Percentiles rank a stretch among this genome's conserved stretches.
Conservation (phyloP, 2,888 invertebrate species). For the Sarcophaga caerulescens region DNA sequence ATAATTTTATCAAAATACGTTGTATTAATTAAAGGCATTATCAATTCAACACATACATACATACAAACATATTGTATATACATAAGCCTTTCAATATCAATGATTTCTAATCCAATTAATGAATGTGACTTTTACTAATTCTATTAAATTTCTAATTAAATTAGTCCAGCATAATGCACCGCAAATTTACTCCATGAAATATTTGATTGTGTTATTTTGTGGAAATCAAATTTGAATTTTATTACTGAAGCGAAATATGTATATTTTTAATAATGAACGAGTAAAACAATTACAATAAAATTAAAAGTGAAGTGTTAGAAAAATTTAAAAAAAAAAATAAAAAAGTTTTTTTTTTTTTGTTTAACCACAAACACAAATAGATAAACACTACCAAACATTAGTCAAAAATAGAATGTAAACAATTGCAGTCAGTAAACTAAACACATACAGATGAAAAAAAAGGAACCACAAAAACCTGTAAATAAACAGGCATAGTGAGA, state of each 20-base stretch:
- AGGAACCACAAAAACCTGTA: too few relatives aligned
- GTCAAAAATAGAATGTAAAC: background rate
- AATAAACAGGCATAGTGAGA: too few relatives aligned
- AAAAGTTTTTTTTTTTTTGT: background rate
- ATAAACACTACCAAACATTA: slow-evolving; percentile 4
- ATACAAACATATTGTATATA: too few relatives aligned
- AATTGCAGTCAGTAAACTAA: background rate
- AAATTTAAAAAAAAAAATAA: background rate
- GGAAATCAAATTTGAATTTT: background rate
- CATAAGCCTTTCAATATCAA: too few relatives aligned
- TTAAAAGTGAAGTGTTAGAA: background rate
- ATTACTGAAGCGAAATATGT: too few relatives aligned
- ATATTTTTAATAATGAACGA: too few relatives aligned
- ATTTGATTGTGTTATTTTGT: slow-evolving; percentile 15
- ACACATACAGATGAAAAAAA: too few relatives aligned
- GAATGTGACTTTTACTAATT: slow-evolving; percentile 21
- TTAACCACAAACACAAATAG: slow-evolving; percentile 18
- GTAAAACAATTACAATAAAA: too few relatives aligned
- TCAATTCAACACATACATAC: too few relatives aligned
- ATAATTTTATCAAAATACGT: too few relatives aligned
- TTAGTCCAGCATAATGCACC: slow-evolving; percentile 22
- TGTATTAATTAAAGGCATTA: too few relatives aligned
- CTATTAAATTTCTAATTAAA: slow-evolving; percentile 32
- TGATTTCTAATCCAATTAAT: slow-evolving; percentile 17
- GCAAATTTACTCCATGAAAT: slow-evolving; percentile 22